Percentiles rank a stretch among this genome's conserved stretches.
phyloP scores from a whole-genome alignment of 1,140 invertebrate genomes.

The Bactericera cockerelli region DNA sequence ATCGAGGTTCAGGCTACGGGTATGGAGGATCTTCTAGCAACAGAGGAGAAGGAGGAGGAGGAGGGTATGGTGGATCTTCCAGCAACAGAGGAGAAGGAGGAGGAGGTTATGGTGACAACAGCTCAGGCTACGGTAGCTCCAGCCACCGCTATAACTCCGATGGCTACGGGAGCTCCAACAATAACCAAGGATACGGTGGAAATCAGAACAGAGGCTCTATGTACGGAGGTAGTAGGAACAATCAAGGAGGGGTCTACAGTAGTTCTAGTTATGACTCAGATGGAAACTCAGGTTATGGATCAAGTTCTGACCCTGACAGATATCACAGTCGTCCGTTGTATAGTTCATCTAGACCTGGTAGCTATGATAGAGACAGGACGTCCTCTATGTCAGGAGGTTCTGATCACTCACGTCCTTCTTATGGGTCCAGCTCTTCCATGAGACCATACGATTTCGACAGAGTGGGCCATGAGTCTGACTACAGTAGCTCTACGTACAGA shows the following conservation, averaged over 20 bases:
- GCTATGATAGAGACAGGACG: neutral
- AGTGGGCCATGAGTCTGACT: neutral
- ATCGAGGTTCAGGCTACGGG: neutral
- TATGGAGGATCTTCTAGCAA: neutral
- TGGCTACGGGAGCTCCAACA: neutral
- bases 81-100: neutral
- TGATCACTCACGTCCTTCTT: neutral
- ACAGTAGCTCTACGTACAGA: neutral
- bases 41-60: neutral
- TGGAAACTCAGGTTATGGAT: neutral
- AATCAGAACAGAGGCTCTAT: neutral
- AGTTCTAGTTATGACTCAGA: too few relatives aligned
- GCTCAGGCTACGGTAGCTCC: neutral
- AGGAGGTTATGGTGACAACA: neutral
- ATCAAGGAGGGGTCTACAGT: too few relatives aligned
- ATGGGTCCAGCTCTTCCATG: neutral
- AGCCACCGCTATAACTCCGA: neutral
- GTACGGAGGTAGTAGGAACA: neutral
- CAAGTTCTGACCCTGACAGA: neutral
- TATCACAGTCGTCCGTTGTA: neutral
- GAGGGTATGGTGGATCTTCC: neutral
- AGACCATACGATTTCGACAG: neutral
- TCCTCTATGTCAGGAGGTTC: neutral
- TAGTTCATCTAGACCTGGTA: neutral
- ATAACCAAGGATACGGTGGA: neutral